These are phyloP conservation scores for Gerris lacustris DNA, from an alignment of 2,888 invertebrate genomes.

Conservation along the genomic window DNA sequence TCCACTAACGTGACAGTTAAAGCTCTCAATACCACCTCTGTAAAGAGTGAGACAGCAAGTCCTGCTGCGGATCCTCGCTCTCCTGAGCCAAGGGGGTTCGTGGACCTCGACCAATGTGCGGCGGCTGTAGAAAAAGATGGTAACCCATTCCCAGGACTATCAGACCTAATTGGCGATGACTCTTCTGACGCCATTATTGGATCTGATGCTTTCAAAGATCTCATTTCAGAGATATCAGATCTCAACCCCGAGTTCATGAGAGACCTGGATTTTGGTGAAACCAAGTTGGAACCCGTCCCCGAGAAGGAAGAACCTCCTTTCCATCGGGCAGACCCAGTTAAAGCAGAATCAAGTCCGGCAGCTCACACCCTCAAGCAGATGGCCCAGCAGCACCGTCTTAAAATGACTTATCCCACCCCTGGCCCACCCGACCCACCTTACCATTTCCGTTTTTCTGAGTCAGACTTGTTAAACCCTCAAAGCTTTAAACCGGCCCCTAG, in stretches of 20 bases:
- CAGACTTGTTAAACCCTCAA: constrained; percentile 28
- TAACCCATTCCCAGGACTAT: constrained; percentile 61
- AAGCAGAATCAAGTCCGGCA: constrained; percentile 70
- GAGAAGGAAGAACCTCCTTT: constrained; percentile 15
- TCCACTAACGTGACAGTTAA: constrained; percentile 87
- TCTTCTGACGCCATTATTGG: constrained; percentile 63
- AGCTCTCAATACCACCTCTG: constrained; percentile 51
- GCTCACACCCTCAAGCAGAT: constrained; percentile 92
- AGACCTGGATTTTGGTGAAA: constrained; percentile 48
- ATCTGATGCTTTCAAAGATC: constrained; percentile 68
- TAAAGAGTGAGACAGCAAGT: constrained; percentile 41
- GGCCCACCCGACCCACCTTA: constrained; percentile 40
- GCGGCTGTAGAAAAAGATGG: constrained; percentile 70
- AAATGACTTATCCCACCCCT: constrained; percentile 52
- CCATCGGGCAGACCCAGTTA: constrained; percentile 37
- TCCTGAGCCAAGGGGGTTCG: constrained; percentile 61
- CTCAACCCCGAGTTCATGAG: constrained; percentile 70
- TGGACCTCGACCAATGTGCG: constrained; percentile 72
- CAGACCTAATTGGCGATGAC: constrained; percentile 72
- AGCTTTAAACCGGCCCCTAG: constrained; percentile 32
- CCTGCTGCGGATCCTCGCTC: constrained; percentile 23
- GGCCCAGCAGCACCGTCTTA: constrained; percentile 93
- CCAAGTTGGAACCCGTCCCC: constrained; percentile 16
- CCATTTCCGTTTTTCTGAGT: constrained; percentile 18
- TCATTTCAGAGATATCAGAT: constrained; percentile 75